Conservation (phyloP, 2,797 vertebrate genomes). For the Pitangus sulphuratus region DNA sequence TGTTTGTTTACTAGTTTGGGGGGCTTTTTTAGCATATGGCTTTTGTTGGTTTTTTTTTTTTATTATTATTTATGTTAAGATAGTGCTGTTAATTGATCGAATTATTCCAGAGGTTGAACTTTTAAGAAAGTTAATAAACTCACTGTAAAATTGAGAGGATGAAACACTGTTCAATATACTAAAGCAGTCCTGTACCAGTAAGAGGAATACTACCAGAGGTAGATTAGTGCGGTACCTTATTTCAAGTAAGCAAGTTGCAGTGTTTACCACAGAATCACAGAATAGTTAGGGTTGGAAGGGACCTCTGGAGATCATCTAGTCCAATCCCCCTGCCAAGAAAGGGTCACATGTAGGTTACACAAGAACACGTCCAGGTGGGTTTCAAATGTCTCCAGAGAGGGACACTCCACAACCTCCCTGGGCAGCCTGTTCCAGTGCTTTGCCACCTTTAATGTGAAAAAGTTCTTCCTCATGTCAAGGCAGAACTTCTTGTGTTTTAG, state of each 20-base stretch:
- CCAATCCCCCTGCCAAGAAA: neutral
- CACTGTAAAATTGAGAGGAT: neutral
- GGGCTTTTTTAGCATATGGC: no score
- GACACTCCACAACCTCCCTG: neutral
- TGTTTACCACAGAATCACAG: neutral
- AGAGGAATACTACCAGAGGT: neutral
- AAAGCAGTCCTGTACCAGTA: neutral
- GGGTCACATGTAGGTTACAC: neutral
- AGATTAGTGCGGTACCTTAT: fast-evolving
- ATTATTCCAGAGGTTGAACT: neutral
- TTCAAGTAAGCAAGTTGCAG: neutral
- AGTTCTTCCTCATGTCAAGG: neutral
- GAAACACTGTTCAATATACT: neutral
- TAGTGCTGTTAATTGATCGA: neutral
- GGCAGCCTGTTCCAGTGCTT: neutral
- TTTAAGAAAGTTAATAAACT: neutral
- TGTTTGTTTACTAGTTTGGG: neutral
- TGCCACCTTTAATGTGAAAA: neutral
- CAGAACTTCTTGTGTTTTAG: neutral
- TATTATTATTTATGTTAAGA: neutral
- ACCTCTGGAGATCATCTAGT: neutral
- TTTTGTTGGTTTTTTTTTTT: neutral
- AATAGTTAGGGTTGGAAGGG: neutral
- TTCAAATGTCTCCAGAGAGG: neutral
- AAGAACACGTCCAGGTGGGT: neutral